phyloP scores from a whole-genome alignment of 2,888 invertebrate genomes.

The Drosophila fungiperda region DNA sequence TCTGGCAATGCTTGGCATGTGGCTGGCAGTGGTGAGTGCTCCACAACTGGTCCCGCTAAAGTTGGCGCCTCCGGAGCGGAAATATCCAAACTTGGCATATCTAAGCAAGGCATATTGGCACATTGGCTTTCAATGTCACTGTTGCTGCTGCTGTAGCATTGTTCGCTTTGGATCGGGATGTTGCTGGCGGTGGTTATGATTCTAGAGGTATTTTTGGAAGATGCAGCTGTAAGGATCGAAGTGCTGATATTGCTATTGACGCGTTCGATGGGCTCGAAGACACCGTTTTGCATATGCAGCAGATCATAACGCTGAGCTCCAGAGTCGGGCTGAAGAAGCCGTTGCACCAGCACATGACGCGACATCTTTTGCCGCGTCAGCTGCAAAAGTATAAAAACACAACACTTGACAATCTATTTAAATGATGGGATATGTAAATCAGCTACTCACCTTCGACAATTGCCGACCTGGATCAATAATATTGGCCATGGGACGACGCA shows the following conservation, averaged over 20 bases:
- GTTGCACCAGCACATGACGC: slow-evolving; percentile 90
- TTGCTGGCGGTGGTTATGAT: not conserved
- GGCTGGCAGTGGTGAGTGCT: not conserved
- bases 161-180: not conserved
- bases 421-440: not conserved
- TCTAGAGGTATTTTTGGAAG: slow-evolving; percentile 26
- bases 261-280: slow-evolving; percentile 65
- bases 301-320: slow-evolving; percentile 72
- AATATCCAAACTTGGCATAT: slow-evolving; percentile 66
- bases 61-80: slow-evolving; percentile 10
- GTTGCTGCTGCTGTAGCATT: slow-evolving; percentile 2
- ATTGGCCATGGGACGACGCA: slow-evolving; percentile 77
- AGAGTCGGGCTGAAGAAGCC: slow-evolving; percentile 86
- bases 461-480: slow-evolving; percentile 82
- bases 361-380: slow-evolving; percentile 81
- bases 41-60: slow-evolving; percentile 1
- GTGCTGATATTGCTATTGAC: slow-evolving; percentile 24
- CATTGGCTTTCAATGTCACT: not conserved
- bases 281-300: slow-evolving; percentile 72
- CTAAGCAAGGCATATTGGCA: slow-evolving; percentile 58
- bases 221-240: not conserved
- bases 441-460: slow-evolving; percentile 72
- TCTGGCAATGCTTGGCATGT: slow-evolving; percentile 46
- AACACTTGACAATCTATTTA: not conserved
- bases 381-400: slow-evolving; percentile 47